These are phyloP conservation scores for Pachypanchax playfairii DNA, from an alignment of 2,113 vertebrate genomes.

Conservation along the genomic window DNA sequence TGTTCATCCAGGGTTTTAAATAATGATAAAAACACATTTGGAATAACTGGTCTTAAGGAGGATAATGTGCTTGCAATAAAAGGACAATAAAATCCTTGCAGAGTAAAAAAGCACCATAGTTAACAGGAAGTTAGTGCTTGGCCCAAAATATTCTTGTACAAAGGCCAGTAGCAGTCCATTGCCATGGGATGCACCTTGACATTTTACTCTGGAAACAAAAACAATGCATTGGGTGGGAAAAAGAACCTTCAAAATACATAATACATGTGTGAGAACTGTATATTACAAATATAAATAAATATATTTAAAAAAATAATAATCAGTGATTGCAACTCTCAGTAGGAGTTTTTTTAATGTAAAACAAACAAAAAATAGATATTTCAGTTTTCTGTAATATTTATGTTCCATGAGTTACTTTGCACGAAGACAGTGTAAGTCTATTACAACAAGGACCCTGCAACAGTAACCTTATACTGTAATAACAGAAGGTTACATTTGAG, in stretches of 20 bases:
- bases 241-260: not conserved
- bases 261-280: too few species aligned
- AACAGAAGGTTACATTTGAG: too few species aligned
- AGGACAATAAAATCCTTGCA: not conserved
- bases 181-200: not conserved
- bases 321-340: too few species aligned
- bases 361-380: too few species aligned
- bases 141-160: not conserved
- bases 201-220: not conserved
- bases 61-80: not conserved
- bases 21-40: conserved; percentile 11
- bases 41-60: conserved; percentile 22
- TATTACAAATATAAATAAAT: too few species aligned
- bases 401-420: too few species aligned
- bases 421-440: too few species aligned
- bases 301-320: too few species aligned
- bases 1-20: conserved; percentile 19
- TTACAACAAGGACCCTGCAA: too few species aligned
- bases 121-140: not conserved
- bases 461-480: too few species aligned
- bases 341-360: too few species aligned
- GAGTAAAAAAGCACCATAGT: not conserved
- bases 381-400: too few species aligned
- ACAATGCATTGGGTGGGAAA: not conserved
- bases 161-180: not conserved